Percentiles rank a stretch among this genome's conserved stretches.
Conservation (phyloP, 2,797 vertebrate genomes). For the Caiman crocodilus region DNA sequence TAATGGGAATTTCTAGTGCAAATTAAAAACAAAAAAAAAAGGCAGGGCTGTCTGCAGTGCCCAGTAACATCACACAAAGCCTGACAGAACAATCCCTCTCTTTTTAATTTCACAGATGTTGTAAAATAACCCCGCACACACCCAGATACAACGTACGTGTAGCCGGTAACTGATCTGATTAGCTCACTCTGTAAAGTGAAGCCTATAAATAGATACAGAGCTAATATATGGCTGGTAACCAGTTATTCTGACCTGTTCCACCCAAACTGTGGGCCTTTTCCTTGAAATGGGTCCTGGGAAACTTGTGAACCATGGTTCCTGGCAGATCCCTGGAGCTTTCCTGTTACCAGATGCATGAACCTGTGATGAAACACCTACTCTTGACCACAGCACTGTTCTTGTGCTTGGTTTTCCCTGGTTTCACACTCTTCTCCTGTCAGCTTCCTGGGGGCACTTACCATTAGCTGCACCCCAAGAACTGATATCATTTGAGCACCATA, state of each 20-base stretch:
- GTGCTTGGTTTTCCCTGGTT: not conserved
- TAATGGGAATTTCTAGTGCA: not conserved
- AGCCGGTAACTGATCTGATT: not conserved
- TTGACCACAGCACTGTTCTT: not conserved
- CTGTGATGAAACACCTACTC: not conserved
- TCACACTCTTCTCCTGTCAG: not conserved
- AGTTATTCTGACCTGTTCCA: not conserved
- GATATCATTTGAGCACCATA: not conserved
- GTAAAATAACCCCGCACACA: not conserved
- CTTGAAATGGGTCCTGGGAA: not conserved
- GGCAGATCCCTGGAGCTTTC: not conserved
- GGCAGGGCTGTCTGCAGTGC: not conserved
- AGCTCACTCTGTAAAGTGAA: not conserved
- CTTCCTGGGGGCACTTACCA: not conserved
- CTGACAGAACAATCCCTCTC: not conserved
- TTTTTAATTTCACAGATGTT: accelerated
- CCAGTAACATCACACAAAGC: accelerated
- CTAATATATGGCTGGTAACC: not conserved
- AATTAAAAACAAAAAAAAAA: accelerated
- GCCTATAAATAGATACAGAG: not conserved
- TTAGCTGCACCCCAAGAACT: not conserved
- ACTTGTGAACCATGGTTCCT: not conserved
- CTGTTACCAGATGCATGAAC: not conserved
- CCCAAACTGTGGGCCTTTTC: not conserved
- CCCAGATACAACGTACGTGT: accelerated